These are phyloP conservation scores for Lasioglossum zephyrum DNA, from an alignment of 2,888 invertebrate species.

Conservation along the genomic window DNA sequence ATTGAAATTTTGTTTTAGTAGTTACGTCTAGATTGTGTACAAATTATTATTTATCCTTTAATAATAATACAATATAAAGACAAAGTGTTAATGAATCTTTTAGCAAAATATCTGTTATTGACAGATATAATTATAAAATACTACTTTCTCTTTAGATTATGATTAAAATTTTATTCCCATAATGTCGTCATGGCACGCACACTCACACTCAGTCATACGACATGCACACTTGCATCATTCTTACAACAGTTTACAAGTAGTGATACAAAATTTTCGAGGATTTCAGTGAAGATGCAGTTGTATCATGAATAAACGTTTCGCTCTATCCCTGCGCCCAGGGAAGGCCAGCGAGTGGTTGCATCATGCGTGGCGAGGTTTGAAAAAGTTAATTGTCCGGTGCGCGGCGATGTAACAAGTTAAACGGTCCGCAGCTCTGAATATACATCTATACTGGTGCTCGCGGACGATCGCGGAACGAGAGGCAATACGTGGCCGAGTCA, in stretches of 20 bases:
- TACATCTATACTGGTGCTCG: constrained; percentile 8
- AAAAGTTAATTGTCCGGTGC: constrained; percentile 29
- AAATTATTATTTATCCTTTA: too few relatives aligned
- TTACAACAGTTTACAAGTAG: not conserved
- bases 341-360: not conserved
- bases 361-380: not conserved
- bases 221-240: too few relatives aligned
- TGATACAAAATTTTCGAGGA: not conserved
- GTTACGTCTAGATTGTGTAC: too few relatives aligned
- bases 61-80: too few relatives aligned
- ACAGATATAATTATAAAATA: too few relatives aligned
- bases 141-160: too few relatives aligned
- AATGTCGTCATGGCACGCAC: too few relatives aligned
- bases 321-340: not conserved
- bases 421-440: constrained; percentile 5
- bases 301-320: not conserved
- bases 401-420: constrained; percentile 15
- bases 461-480: constrained; percentile 19
- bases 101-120: too few relatives aligned
- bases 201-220: too few relatives aligned
- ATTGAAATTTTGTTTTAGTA: too few relatives aligned
- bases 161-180: too few relatives aligned
- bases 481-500: constrained; percentile 35
- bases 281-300: not conserved
- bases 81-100: too few relatives aligned